phyloP scores from a whole-genome alignment of 2,888 invertebrate species.

The Dorcus hopei region DNA sequence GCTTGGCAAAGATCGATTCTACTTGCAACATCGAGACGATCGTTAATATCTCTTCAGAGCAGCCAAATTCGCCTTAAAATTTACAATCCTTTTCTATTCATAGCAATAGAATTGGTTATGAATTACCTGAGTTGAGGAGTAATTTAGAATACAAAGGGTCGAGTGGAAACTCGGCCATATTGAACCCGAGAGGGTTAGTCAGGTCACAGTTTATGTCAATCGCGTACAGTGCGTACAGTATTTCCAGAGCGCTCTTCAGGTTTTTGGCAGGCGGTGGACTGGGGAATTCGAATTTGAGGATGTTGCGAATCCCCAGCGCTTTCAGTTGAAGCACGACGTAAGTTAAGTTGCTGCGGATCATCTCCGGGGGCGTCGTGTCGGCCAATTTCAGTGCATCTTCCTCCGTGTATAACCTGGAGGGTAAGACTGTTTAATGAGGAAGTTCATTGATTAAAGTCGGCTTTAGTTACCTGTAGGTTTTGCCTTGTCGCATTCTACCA shows the following conservation, averaged over 20 bases:
- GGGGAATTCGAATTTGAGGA: constrained; percentile 88
- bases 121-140: constrained; percentile 69
- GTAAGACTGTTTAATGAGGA: background rate
- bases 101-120: background rate
- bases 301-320: constrained; percentile 90
- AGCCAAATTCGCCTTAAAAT: constrained; percentile 73
- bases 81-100: background rate
- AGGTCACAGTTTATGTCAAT: constrained; percentile 75
- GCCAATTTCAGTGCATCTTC: constrained; percentile 69
- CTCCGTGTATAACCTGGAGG: constrained; percentile 70
- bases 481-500: constrained; percentile 80
- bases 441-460: background rate
- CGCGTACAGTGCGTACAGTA: constrained; percentile 80
- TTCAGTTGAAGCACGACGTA: constrained; percentile 85
- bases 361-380: constrained; percentile 81
- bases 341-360: constrained; percentile 85
- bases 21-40: constrained; percentile 94
- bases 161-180: constrained; percentile 91
- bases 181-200: constrained; percentile 72
- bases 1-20: constrained; percentile 80
- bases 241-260: constrained; percentile 79
- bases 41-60: constrained; percentile 86
- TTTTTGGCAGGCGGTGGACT: constrained; percentile 89
- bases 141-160: constrained; percentile 84
- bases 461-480: constrained; percentile 67